phyloP scores from a whole-genome alignment of 92 coral and sea anemone genomes.

The Micromussa lordhowensis region DNA sequence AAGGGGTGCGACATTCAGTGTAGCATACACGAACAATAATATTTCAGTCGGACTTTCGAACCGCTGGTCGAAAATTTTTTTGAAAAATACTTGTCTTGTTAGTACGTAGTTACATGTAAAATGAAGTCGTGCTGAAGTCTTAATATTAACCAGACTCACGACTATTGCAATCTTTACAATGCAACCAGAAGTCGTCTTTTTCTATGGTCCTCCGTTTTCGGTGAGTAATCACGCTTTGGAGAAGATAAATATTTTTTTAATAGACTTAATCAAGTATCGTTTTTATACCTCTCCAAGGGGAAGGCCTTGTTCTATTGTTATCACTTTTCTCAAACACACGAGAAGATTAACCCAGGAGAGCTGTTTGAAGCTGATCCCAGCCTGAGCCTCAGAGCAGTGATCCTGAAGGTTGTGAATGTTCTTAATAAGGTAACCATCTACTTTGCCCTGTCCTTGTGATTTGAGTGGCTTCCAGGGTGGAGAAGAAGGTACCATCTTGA shows the following conservation, averaged over 20 bases:
- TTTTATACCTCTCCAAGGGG: constrained; percentile 47
- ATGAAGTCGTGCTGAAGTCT: not conserved
- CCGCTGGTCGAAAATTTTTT: not conserved
- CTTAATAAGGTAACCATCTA: constrained; percentile 63
- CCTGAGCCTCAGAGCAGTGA: constrained; percentile 72
- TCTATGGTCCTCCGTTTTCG: constrained; percentile 66
- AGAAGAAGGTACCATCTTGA: too few species aligned
- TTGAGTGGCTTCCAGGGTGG: too few species aligned
- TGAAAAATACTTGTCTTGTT: not conserved
- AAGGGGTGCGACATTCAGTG: not conserved
- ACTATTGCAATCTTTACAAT: not conserved
- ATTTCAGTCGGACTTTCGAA: not conserved
- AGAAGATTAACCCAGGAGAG: constrained; percentile 64
- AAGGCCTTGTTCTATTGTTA: constrained; percentile 57
- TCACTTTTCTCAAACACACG: constrained; percentile 62
- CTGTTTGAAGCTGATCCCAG: constrained; percentile 65
- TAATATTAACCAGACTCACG: not conserved
- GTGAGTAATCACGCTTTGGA: constrained; percentile 33
- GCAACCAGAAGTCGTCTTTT: constrained; percentile 56
- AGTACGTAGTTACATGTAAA: too few species aligned
- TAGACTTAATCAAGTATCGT: not conserved
- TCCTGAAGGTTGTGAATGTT: constrained; percentile 58
- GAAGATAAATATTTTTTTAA: not conserved
- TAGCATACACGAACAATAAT: not conserved
- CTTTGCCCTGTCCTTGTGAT: too few species aligned